phyloP scores from a whole-genome alignment of 2,797 vertebrate genomes.

The Sebastes kiyomatsui region DNA sequence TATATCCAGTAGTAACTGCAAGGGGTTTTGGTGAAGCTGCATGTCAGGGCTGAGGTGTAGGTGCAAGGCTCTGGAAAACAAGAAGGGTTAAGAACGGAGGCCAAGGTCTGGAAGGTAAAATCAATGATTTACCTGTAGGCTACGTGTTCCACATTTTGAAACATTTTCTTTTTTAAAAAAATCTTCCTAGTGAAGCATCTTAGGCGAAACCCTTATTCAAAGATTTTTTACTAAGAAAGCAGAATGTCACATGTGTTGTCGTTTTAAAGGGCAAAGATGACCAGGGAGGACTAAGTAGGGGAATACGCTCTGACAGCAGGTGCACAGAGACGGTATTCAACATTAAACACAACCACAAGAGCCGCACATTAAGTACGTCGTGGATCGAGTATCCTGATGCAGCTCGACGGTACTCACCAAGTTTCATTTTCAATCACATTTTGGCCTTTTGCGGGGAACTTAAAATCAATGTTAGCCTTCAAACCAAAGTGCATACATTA shows the following conservation, averaged over 20 bases:
- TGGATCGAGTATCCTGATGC: conserved; percentile 54
- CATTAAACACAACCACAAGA: conserved; percentile 60
- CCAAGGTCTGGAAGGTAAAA: conserved; percentile 11
- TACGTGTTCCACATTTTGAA: conserved; percentile 23
- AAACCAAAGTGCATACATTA: conserved; percentile 79
- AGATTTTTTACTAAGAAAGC: conserved; percentile 49
- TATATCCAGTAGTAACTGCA: conserved; percentile 4
- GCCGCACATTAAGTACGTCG: conserved; percentile 34
- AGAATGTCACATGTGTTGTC: conserved; percentile 62
- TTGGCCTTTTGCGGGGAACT: conserved; percentile 74
- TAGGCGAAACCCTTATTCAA: conserved; percentile 18
- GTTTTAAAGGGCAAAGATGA: conserved; percentile 76
- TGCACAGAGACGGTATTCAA: conserved; percentile 56
- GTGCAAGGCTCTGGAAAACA: conserved; percentile 7
- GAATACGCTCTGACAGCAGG: conserved; percentile 70
- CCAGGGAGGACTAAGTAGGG: conserved; percentile 57
- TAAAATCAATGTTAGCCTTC: conserved; percentile 81
- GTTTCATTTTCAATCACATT: conserved; percentile 77
- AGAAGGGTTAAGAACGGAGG: conserved; percentile 21
- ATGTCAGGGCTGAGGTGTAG: conserved; percentile 7
- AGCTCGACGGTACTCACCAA: conserved; percentile 57
- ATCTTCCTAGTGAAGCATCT: conserved; percentile 20
- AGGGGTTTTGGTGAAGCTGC: conserved; percentile 15
- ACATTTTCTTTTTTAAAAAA: neutral
- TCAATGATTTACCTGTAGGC: conserved; percentile 11